Percentiles rank a stretch among this genome's conserved stretches.
Conservation (phyloP, 2,113 vertebrate species). For the Cyprinodon variegatus region DNA sequence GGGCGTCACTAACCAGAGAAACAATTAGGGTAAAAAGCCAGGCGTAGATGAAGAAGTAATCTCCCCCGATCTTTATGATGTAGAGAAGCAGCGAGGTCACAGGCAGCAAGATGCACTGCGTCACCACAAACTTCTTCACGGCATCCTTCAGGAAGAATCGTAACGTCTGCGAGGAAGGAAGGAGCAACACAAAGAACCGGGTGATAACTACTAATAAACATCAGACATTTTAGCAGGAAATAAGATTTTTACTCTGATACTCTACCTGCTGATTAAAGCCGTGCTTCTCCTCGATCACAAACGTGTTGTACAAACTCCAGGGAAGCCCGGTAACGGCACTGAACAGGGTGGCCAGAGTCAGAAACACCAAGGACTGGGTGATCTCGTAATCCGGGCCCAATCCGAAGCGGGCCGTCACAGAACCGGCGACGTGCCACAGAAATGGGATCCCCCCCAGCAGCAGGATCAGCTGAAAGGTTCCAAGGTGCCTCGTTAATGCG, state of each 20-base stretch:
- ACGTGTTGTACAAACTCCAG: slow-evolving; percentile 97
- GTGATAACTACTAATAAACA: too few relatives aligned
- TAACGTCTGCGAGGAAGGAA: slow-evolving; percentile 81
- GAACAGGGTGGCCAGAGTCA: slow-evolving; percentile 93
- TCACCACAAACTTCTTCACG: slow-evolving; percentile 95
- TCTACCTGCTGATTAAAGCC: slow-evolving; percentile 98
- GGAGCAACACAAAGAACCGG: neutral
- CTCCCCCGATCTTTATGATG: slow-evolving; percentile 98
- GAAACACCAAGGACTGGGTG: slow-evolving; percentile 89
- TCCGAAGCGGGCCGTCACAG: slow-evolving; percentile 82
- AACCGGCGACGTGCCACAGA: slow-evolving; percentile 89
- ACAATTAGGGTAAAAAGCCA: slow-evolving; percentile 96
- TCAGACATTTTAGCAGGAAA: neutral
- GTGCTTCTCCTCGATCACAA: slow-evolving; percentile 97
- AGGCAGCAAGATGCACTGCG: slow-evolving; percentile 95
- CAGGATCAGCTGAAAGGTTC: slow-evolving; percentile 82
- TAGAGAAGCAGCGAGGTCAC: slow-evolving; percentile 95
- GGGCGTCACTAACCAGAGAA: slow-evolving; percentile 87
- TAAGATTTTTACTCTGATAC: neutral
- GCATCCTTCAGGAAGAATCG: slow-evolving; percentile 97
- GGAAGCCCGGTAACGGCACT: slow-evolving; percentile 94
- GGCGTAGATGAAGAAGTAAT: slow-evolving; percentile 99
- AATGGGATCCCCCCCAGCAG: slow-evolving; percentile 95
- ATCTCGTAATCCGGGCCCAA: slow-evolving; percentile 94
- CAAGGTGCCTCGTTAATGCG: neutral